Conservation (phyloP, 2,888 invertebrate genomes). For the Nomada goodeniana region DNA sequence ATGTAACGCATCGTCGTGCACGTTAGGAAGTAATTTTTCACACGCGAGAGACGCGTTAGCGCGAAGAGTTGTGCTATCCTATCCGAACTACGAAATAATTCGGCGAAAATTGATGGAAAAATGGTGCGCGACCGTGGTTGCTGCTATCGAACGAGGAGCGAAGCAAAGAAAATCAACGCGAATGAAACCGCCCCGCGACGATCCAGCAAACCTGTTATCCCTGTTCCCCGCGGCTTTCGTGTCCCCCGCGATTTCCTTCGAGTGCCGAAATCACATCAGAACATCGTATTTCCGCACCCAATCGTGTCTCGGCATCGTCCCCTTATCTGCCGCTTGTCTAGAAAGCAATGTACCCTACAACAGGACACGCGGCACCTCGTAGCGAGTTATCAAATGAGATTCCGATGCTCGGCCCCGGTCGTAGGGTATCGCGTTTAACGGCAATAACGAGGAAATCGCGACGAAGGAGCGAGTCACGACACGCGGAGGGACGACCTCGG, state of each 20-base stretch:
- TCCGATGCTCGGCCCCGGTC: constrained; percentile 67
- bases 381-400: constrained; percentile 74
- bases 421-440: constrained; percentile 69
- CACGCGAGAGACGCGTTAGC: neutral
- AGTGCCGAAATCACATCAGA: neutral
- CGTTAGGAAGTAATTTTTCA: neutral
- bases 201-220: too few species aligned
- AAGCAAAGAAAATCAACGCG: too few species aligned
- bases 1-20: too few species aligned
- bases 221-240: neutral
- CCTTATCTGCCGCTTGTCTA: neutral
- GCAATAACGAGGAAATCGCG: constrained; percentile 73
- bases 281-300: neutral
- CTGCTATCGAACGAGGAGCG: too few species aligned
- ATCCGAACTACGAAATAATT: too few species aligned
- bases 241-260: neutral
- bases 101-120: too few species aligned
- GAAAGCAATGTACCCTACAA: neutral
- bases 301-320: neutral
- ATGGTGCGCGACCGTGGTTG: too few species aligned
- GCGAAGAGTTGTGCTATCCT: too few species aligned
- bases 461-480: constrained; percentile 66
- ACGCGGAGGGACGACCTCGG: constrained; percentile 29
- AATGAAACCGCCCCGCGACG: too few species aligned
- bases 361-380: neutral